A percentile compares a stretch with the other conserved stretches of the same genome.
phyloP scores from a whole-genome alignment of 2,113 vertebrate genomes.

The Eonycteris spelaea region DNA sequence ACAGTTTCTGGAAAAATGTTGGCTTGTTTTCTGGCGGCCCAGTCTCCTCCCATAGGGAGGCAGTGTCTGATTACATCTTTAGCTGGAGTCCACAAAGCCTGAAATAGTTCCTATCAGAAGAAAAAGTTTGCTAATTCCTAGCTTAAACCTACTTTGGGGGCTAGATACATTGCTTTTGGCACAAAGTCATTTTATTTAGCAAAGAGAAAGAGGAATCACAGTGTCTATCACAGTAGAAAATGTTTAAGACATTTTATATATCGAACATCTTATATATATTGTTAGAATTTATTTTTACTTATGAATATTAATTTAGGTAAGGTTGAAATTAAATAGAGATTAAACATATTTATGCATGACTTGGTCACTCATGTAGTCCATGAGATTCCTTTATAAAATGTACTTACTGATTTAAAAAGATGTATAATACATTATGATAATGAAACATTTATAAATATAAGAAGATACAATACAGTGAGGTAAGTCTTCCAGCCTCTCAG shows the following conservation, averaged over 20 bases:
- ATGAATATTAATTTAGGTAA: neutral
- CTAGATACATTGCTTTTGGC: neutral
- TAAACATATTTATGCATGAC: neutral
- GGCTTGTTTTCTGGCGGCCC: accelerated
- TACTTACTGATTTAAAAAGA: neutral
- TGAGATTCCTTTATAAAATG: neutral
- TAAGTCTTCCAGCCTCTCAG: neutral
- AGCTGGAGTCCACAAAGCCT: neutral
- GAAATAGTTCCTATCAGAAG: neutral
- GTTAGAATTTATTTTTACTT: neutral
- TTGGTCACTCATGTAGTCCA: neutral
- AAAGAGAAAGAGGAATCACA: neutral
- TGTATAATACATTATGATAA: neutral
- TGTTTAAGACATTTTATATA: neutral
- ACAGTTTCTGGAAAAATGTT: neutral
- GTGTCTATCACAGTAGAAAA: neutral
- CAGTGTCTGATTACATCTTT: neutral
- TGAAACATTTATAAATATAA: neutral
- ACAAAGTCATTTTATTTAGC: neutral
- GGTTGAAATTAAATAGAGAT: neutral
- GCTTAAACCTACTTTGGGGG: neutral
- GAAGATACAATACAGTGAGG: neutral
- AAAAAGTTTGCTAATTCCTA: neutral
- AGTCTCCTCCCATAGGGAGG: neutral
- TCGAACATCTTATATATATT: neutral